phyloP scores from a whole-genome alignment of 2,113 vertebrate genomes.

The Sterna hirundo region DNA sequence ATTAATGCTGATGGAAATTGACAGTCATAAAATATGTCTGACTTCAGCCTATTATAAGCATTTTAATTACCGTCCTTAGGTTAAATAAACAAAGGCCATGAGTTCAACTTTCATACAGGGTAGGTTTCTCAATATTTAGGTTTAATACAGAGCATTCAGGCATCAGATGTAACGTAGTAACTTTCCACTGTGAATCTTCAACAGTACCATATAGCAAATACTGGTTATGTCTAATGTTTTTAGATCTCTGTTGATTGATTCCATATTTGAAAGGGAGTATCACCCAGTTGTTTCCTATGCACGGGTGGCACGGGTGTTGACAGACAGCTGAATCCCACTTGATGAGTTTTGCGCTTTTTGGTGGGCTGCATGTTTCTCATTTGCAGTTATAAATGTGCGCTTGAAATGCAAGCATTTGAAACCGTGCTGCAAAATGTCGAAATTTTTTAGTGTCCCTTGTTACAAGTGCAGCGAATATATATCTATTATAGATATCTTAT shows the following conservation, averaged over 20 bases:
- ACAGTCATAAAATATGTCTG: neutral
- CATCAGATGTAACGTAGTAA: neutral
- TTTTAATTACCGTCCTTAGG: neutral
- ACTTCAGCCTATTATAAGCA: neutral
- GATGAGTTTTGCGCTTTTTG: slow-evolving; percentile 51
- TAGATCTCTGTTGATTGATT: slow-evolving; percentile 28
- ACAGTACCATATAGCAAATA: neutral
- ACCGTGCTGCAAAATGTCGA: neutral
- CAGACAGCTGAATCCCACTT: neutral
- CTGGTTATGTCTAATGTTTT: slow-evolving; percentile 43
- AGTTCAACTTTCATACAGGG: neutral
- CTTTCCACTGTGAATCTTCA: slow-evolving; percentile 3
- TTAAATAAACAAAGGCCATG: neutral
- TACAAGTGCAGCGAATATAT: neutral
- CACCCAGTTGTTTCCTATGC: neutral
- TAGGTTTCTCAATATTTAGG: neutral
- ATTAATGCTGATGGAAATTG: neutral
- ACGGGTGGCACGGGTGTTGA: neutral
- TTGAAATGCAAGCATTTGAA: slow-evolving; percentile 13
- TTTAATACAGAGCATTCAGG: neutral
- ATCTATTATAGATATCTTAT: neutral
- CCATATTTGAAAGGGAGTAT: neutral
- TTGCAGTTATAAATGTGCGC: slow-evolving; percentile 41
- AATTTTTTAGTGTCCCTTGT: neutral
- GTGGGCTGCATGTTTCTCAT: slow-evolving; percentile 46